phyloP scores from a whole-genome alignment of 92 coral and sea anemone genomes.

The Anthopleura xanthogrammica region DNA sequence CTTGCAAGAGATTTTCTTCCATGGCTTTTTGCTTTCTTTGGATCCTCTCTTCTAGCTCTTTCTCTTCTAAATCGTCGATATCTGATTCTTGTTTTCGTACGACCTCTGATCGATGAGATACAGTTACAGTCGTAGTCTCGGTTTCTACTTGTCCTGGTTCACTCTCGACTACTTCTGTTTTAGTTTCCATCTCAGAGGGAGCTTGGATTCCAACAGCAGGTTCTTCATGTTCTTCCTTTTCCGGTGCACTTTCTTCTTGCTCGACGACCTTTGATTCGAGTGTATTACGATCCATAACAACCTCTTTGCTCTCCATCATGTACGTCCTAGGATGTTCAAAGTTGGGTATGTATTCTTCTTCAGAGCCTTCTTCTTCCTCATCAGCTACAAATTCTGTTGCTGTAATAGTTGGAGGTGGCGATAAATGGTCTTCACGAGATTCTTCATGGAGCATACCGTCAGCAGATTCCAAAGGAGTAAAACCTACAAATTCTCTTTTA shows the following conservation, averaged over 20 bases:
- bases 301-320: slow-evolving; percentile 31
- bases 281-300: slow-evolving; percentile 20
- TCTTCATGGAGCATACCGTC: neutral
- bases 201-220: neutral
- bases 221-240: slow-evolving; percentile 1
- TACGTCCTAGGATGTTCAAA: slow-evolving; percentile 38
- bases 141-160: slow-evolving; percentile 9
- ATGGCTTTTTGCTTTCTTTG: slow-evolving; percentile 18
- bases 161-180: slow-evolving; percentile 8
- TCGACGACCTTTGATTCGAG: neutral
- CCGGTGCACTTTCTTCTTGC: neutral
- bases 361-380: slow-evolving; percentile 48
- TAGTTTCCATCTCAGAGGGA: slow-evolving; percentile 21
- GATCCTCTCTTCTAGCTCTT: slow-evolving; percentile 33
- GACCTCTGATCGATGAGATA: slow-evolving; percentile 2
- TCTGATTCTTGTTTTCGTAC: slow-evolving; percentile 7
- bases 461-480: slow-evolving; percentile 2
- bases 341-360: slow-evolving; percentile 43
- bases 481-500: slow-evolving; percentile 8
- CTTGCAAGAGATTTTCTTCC: slow-evolving; percentile 30
- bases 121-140: neutral
- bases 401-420: slow-evolving; percentile 41
- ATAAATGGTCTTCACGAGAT: slow-evolving; percentile 14
- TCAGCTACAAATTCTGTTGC: slow-evolving; percentile 49
- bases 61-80: slow-evolving; percentile 21